These are phyloP conservation scores for Blastomussa wellsi DNA, from an alignment of 92 coral and sea anemone species.

Conservation along the genomic window DNA sequence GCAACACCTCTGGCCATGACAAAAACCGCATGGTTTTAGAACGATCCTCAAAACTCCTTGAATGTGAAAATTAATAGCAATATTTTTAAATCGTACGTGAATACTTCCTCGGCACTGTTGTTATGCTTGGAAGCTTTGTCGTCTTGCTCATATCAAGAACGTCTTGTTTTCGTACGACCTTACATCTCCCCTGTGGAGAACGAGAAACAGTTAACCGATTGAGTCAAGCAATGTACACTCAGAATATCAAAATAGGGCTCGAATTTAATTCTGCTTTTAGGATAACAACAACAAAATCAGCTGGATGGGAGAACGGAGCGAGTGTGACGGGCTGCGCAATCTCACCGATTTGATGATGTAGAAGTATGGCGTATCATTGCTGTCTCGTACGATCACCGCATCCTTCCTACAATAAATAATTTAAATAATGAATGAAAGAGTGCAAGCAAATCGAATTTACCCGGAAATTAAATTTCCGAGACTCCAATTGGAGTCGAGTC, in stretches of 20 bases:
- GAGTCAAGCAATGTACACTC: neutral
- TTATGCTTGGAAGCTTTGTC: slow-evolving; percentile 73
- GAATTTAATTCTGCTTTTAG: neutral
- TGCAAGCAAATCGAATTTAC: too few relatives aligned
- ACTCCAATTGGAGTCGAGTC: too few relatives aligned
- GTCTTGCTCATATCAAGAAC: slow-evolving; percentile 73
- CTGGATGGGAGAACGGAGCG: too few relatives aligned
- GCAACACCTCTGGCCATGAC: too few relatives aligned
- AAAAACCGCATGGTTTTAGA: too few relatives aligned
- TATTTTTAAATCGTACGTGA: slow-evolving; percentile 41
- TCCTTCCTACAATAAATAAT: slow-evolving; percentile 63
- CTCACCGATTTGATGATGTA: slow-evolving; percentile 86
- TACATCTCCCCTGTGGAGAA: slow-evolving; percentile 77
- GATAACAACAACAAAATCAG: neutral
- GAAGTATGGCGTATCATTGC: slow-evolving; percentile 81
- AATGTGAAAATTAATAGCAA: too few relatives aligned
- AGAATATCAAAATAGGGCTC: neutral
- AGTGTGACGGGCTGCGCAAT: neutral
- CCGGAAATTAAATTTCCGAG: too few relatives aligned
- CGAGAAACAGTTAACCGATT: neutral
- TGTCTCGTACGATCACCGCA: slow-evolving; percentile 80
- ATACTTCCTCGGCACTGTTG: slow-evolving; percentile 43
- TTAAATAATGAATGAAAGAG: neutral
- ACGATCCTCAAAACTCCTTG: too few relatives aligned
- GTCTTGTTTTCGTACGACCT: slow-evolving; percentile 81